Evolutionary conservation across 2,113 vertebrate genomes (phyloP).

Genomic region (Stigmatopora nigra): DNA sequence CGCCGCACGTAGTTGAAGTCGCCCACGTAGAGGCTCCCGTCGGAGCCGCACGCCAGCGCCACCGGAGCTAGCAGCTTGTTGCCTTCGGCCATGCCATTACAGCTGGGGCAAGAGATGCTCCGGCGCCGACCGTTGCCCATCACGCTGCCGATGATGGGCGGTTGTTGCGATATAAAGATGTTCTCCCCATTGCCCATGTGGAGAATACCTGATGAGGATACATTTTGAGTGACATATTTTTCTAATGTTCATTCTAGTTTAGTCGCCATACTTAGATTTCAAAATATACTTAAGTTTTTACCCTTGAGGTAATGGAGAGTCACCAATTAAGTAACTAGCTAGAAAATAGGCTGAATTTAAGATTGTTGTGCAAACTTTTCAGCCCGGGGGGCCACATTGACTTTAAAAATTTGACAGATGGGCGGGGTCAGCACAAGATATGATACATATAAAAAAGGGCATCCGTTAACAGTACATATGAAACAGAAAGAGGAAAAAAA

Average conservation of each 20-base stretch:
- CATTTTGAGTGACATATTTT: conserved; percentile 17
- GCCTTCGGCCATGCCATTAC: conserved; percentile 93
- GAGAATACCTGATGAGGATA: conserved; percentile 79
- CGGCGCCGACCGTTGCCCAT: conserved; percentile 94
- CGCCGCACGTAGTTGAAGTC: conserved; percentile 98
- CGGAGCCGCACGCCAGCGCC: conserved; percentile 86
- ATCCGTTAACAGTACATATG: too few species aligned
- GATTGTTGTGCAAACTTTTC: too few species aligned
- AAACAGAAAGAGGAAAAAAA: too few species aligned
- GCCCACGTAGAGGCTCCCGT: conserved; percentile 94
- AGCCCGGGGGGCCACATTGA: too few species aligned
- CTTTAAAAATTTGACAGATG: too few species aligned
- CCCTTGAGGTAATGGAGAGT: too few species aligned
- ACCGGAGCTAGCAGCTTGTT: conserved; percentile 96
- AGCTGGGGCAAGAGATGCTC: conserved; percentile 97
- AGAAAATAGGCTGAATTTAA: too few species aligned
- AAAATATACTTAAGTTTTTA: too few species aligned
- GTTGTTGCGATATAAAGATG: conserved; percentile 97
- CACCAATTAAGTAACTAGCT: too few species aligned
- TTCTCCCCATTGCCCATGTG: conserved; percentile 98
- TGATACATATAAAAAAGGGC: too few species aligned
- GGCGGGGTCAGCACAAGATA: too few species aligned
- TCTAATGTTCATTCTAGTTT: neutral
- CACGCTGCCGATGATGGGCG: conserved; percentile 89
- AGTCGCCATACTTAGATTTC: neutral